A percentile compares a stretch with the other conserved stretches of the same genome.
Evolutionary conservation across 2,113 vertebrate species (phyloP).

Genomic region (Xiphophorus maculatus): DNA sequence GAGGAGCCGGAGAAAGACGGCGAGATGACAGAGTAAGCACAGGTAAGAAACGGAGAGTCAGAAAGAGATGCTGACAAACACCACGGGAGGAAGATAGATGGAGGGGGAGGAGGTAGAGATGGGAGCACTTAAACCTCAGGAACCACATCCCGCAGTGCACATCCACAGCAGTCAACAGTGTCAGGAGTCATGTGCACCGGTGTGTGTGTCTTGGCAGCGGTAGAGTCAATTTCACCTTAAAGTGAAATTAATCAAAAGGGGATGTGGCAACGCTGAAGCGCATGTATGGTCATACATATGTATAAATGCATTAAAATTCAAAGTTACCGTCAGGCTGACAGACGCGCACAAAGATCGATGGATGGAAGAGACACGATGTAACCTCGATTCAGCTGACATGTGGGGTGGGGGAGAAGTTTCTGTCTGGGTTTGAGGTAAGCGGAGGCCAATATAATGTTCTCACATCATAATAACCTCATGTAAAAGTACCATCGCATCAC

Average conservation of each 20-base stretch:
- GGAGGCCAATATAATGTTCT: not conserved
- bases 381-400: not conserved
- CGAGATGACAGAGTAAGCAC: slow-evolving; percentile 47
- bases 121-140: slow-evolving; percentile 57
- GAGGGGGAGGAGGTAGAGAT: slow-evolving; percentile 31
- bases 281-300: slow-evolving; percentile 53
- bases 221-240: slow-evolving; percentile 40
- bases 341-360: slow-evolving; percentile 1
- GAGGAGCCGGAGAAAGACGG: slow-evolving; percentile 39
- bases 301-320: slow-evolving; percentile 46
- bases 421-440: not conserved
- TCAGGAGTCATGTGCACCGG: slow-evolving; percentile 29
- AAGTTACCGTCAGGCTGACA: slow-evolving; percentile 8
- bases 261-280: slow-evolving; percentile 20
- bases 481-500: not conserved
- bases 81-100: slow-evolving; percentile 16
- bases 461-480: not conserved
- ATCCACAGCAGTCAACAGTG: slow-evolving; percentile 35
- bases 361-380: not conserved
- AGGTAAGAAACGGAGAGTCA: slow-evolving; percentile 38
- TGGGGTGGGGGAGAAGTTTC: not conserved
- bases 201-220: slow-evolving; percentile 10
- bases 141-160: slow-evolving; percentile 31
- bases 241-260: slow-evolving; percentile 53
- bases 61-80: slow-evolving; percentile 17